Percentiles rank a stretch among this genome's conserved stretches.
These are phyloP conservation scores for Glyphotaelius pellucidus DNA, from an alignment of 2,888 invertebrate species.

Conservation along the genomic window DNA sequence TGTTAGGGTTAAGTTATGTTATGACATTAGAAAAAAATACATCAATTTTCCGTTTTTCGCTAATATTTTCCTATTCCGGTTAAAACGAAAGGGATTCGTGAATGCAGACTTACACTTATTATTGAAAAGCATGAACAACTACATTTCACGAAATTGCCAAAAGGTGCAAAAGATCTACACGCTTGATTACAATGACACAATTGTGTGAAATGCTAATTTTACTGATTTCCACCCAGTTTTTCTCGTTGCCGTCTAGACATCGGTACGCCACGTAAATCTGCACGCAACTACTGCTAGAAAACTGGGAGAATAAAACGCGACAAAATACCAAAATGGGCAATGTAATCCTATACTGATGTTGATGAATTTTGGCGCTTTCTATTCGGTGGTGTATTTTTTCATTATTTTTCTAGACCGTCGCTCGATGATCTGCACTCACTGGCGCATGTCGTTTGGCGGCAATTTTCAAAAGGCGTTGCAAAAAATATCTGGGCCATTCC, in stretches of 20 bases:
- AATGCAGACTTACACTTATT: background rate
- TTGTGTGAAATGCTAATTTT: constrained; percentile 19
- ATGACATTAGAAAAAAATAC: background rate
- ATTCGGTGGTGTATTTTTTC: background rate
- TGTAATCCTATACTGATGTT: background rate
- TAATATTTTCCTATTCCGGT: background rate
- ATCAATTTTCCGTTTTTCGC: background rate
- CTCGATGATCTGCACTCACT: background rate
- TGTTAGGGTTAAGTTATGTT: background rate
- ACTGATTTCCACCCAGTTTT: constrained; percentile 3
- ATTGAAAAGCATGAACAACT: background rate
- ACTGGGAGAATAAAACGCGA: background rate
- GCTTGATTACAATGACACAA: background rate
- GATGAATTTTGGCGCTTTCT: background rate
- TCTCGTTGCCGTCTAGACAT: constrained; percentile 27
- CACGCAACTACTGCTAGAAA: background rate
- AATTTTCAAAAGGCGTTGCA: constrained; percentile 10
- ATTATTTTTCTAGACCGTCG: background rate
- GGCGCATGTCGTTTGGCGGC: constrained; percentile 21
- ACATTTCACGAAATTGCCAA: background rate
- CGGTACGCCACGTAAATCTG: constrained; percentile 14
- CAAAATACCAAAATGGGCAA: background rate
- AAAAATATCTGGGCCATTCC: constrained; percentile 39
- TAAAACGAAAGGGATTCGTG: background rate
- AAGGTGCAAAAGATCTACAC: background rate